Evolutionary conservation across 2,888 invertebrate genomes (phyloP).

Genomic region (Quadroppia sp.): DNA sequence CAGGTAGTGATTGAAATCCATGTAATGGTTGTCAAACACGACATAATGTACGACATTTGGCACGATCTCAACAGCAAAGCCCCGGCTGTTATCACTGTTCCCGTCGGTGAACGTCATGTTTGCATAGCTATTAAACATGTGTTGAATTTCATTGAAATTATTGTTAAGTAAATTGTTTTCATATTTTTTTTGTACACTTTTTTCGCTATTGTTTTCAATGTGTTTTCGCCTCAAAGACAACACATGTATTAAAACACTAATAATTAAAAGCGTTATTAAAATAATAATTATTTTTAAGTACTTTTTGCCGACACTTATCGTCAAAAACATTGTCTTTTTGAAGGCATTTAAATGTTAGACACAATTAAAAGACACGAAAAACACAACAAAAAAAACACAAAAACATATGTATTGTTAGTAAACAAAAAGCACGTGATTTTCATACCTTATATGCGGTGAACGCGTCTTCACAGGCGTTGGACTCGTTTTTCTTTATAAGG

Average conservation of each 20-base stretch:
- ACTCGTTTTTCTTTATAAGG: too few species aligned
- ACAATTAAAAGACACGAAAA: too few species aligned
- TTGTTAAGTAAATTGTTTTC: background rate
- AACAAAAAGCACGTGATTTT: too few species aligned
- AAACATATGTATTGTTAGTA: too few species aligned
- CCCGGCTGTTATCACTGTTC: too few species aligned
- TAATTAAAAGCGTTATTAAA: background rate
- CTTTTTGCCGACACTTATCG: background rate
- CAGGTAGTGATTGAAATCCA: conserved; percentile 51
- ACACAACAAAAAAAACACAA: too few species aligned
- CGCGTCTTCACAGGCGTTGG: too few species aligned
- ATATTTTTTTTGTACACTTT: background rate
- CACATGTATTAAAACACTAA: background rate
- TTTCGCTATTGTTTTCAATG: background rate
- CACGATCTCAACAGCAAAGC: too few species aligned
- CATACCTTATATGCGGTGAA: too few species aligned
- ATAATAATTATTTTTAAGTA: background rate
- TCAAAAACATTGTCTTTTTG: background rate
- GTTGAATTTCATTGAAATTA: background rate
- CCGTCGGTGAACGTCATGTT: background rate
- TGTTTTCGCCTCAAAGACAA: background rate
- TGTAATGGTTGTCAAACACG: conserved; percentile 49
- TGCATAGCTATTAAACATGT: too few species aligned
- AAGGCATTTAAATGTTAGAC: too few species aligned
- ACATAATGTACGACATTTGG: conserved; percentile 54